These are phyloP conservation scores for Siderastrea radians DNA, from an alignment of 92 coral and sea anemone genomes.

Conservation along the genomic window DNA sequence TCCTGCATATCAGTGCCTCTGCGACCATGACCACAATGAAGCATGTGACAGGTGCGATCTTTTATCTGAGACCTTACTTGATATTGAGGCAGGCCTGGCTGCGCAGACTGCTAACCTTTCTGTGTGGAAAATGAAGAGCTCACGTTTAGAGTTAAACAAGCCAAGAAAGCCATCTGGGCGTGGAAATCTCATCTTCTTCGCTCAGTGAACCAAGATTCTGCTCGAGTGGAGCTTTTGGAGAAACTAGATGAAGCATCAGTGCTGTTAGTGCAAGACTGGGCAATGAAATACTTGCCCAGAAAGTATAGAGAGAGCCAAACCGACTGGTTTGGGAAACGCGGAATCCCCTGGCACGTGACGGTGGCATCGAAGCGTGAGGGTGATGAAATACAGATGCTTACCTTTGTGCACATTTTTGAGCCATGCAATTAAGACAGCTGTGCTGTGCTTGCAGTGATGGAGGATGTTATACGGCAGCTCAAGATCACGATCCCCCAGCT, in stretches of 20 bases:
- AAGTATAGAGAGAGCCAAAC: constrained; percentile 39
- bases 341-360: constrained; percentile 47
- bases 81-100: not conserved
- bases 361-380: constrained; percentile 42
- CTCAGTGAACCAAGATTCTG: too few relatives aligned
- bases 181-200: too few relatives aligned
- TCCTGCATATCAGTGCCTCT: constrained; percentile 3
- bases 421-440: constrained; percentile 10
- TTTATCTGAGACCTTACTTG: not conserved
- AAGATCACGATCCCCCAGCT: constrained; percentile 34
- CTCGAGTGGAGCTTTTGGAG: constrained; percentile 20
- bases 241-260: constrained; percentile 27
- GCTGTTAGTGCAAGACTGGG: constrained; percentile 39
- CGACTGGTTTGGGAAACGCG: constrained; percentile 47
- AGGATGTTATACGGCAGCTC: constrained; percentile 51
- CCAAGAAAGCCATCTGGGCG: constrained; percentile 26
- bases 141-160: constrained; percentile 20
- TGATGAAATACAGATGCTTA: constrained; percentile 29
- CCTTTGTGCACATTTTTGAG: constrained; percentile 28
- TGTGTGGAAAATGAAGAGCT: not conserved
- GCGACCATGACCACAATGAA: constrained; percentile 22
- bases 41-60: constrained; percentile 11
- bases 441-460: constrained; percentile 46
- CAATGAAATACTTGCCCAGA: constrained; percentile 45
- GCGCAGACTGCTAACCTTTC: constrained; percentile 4